phyloP scores from a whole-genome alignment of 2,113 vertebrate species.

The Lepisosteus oculatus region DNA sequence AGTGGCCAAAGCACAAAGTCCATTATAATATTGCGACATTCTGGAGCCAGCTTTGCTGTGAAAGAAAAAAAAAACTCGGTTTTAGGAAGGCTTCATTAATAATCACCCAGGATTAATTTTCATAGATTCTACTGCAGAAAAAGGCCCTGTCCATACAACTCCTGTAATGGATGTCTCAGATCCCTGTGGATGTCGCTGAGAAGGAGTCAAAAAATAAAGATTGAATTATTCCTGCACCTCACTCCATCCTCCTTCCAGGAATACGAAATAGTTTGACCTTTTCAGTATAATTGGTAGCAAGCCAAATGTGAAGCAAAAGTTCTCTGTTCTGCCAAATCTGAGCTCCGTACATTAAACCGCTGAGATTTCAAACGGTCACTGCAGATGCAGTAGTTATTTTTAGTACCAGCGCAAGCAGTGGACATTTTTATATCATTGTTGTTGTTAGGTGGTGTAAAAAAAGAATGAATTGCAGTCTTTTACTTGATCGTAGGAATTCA shows the following conservation, averaged over 20 bases:
- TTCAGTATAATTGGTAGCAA: background rate
- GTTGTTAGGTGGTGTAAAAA: too few species aligned
- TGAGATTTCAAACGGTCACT: background rate
- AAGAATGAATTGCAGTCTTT: too few species aligned
- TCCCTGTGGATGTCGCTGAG: background rate
- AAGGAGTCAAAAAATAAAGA: background rate
- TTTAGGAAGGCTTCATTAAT: too few species aligned
- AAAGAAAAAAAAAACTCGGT: too few species aligned
- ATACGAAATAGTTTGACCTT: conserved; percentile 3
- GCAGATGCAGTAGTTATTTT: background rate
- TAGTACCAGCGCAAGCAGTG: background rate
- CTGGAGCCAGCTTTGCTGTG: too few species aligned
- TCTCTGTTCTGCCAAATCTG: background rate
- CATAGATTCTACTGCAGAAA: too few species aligned
- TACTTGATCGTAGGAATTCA: too few species aligned
- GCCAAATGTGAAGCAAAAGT: background rate
- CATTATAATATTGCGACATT: too few species aligned
- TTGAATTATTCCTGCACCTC: background rate
- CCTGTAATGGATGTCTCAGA: background rate
- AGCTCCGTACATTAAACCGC: background rate
- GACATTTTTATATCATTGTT: too few species aligned
- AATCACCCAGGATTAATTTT: too few species aligned
- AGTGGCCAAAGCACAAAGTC: too few species aligned
- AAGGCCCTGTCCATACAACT: background rate
- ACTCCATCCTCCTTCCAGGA: background rate